Evolutionary conservation across 37 sponge, comb jelly and placozoan species (phyloP), one percentile per base, ranked within the genome.

Genomic region (Cliona cf. orientalis): DNA sequence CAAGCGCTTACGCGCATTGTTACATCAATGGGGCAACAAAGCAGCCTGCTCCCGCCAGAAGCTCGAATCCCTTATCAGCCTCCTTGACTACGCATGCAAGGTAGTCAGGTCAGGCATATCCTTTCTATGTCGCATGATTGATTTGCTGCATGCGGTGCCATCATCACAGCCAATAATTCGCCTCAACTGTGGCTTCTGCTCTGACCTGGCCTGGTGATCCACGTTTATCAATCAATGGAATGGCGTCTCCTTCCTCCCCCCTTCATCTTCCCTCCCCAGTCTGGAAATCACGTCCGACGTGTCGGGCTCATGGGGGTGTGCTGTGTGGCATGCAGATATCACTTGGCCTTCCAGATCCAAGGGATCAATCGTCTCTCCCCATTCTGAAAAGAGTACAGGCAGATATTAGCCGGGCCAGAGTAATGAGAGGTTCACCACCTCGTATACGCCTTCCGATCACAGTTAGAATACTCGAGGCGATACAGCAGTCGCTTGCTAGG

Each of bases 161-260:
- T 19, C 14, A 11, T 49, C 55, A 17, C 14, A 11, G 17, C 55
- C 55, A 49, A 22, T 21, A 62, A 82, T 58, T 32, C 58, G 83
- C 11, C 83, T 82, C 17, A 71, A 49, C 35, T 28, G 25, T 2
- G 83, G 72, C 22, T 58, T 60, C 43, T 2, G 80, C 21, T 2
- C 80, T 26, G 83, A 82, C 58, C 36, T 82, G 62, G 22, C 3
- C 1, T 72, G 83, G 83, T 82, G 83, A 74, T 26, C 14, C 2
- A 23, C 36, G 31, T 71, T 82, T 38, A 9, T 46, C 1, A 14
- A 62, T 22, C 58, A 39, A 14, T 82, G 83, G 83, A 82, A 82
- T 55, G 88, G 88, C 29, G 26, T 35, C 1, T 29, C 59, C 2
- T 25, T 84, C 68, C 5, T 33, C 68, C 35, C 35, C 21, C 39